These are phyloP conservation scores for Rhynchonema sp. DNA, from an alignment of 2,888 invertebrate species.

Conservation along the genomic window DNA sequence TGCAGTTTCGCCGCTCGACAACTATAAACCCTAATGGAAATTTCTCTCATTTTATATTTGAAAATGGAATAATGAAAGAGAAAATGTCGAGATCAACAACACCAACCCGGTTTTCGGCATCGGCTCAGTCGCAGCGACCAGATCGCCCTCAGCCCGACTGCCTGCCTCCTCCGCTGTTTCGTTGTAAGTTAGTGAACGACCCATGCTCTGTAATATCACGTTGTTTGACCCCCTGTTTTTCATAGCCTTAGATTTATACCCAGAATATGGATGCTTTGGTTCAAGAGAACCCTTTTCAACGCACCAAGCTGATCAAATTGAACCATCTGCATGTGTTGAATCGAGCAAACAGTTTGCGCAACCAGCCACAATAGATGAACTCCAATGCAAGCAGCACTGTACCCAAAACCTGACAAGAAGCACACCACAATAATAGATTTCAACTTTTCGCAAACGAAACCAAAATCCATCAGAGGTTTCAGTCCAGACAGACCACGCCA, in stretches of 20 bases:
- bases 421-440: background rate
- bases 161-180: background rate
- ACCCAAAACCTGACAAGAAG: constrained; percentile 51
- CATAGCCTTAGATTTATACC: background rate
- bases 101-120: too few species aligned
- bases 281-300: constrained; percentile 21
- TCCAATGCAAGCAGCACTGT: constrained; percentile 67
- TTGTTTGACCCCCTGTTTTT: background rate
- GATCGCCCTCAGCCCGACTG: background rate
- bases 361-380: constrained; percentile 82
- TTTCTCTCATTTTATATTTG: too few species aligned
- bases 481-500: constrained; percentile 37
- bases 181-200: background rate
- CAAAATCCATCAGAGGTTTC: background rate
- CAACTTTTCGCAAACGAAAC: background rate
- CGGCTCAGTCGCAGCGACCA: background rate
- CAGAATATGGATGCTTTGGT: too few species aligned
- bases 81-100: too few species aligned
- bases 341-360: constrained; percentile 57
- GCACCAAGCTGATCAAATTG: constrained; percentile 77
- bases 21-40: too few species aligned
- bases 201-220: background rate
- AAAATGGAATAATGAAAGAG: too few species aligned
- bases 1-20: too few species aligned
- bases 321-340: constrained; percentile 77